Conservation (phyloP, 2,888 invertebrate genomes). For the Yponomeuta sedellus region DNA sequence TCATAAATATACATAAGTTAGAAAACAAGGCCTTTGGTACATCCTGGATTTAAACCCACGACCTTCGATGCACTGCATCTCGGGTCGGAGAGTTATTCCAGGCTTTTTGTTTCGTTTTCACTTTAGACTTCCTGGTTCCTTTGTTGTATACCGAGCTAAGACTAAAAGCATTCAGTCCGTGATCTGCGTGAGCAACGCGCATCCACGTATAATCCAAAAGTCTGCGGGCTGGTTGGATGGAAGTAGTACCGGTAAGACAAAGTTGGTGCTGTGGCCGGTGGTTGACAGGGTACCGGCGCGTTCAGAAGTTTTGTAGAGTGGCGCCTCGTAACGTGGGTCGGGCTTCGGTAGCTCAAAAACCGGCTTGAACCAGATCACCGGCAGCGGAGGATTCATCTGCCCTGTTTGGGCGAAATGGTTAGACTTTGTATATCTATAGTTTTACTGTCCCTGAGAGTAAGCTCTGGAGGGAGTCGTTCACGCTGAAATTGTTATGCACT, state of each 20-base stretch:
- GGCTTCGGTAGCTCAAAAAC: conserved; percentile 76
- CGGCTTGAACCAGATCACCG: conserved; percentile 80
- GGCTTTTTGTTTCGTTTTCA: no score
- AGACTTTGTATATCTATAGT: no score
- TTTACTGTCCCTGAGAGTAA: no score
- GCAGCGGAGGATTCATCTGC: conserved; percentile 85
- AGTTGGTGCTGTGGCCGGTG: conserved; percentile 95
- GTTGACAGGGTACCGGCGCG: conserved; percentile 92
- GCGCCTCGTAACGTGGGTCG: conserved; percentile 82
- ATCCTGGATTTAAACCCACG: no score
- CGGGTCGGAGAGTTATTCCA: no score
- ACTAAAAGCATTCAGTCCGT: conserved; percentile 70
- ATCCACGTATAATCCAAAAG: conserved; percentile 93
- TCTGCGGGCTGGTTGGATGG: conserved; percentile 79
- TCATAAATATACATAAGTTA: no score
- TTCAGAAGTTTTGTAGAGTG: conserved; percentile 92
- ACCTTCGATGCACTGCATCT: no score
- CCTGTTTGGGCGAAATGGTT: conserved; percentile 53
- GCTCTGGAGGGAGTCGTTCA: no score
- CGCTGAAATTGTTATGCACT: no score
- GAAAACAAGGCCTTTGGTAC: no score
- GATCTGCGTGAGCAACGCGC: conserved; percentile 89
- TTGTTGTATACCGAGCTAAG: no score
- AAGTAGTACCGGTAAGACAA: conserved; percentile 86
- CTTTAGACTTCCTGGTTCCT: no score